Conservation (phyloP, 37 sponge, comb jelly and placozoan species). For the Aplysina aerophoba region DNA sequence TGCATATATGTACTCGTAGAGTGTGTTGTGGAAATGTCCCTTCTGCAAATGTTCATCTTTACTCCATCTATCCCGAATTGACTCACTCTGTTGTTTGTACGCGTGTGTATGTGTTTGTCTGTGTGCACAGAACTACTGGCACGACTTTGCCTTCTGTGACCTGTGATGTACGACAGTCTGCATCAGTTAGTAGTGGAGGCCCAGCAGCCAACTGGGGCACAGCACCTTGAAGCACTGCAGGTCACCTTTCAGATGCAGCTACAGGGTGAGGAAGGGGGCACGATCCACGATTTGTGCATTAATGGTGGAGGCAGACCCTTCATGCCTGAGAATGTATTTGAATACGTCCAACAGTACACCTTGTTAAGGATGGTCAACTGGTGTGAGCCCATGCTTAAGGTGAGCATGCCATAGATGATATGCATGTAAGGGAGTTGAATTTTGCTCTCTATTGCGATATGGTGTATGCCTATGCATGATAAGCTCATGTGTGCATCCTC, state of each 20-base stretch:
- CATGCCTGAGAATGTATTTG: conserved; percentile 76
- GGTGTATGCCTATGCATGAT: no score
- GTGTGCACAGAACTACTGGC: conserved; percentile 79
- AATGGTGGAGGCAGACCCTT: conserved; percentile 67
- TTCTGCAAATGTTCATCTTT: background rate
- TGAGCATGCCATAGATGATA: conserved; percentile 1
- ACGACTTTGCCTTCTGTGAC: conserved; percentile 97
- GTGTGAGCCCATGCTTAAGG: conserved; percentile 64
- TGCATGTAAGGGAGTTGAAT: no score
- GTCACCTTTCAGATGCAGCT: conserved; percentile 59
- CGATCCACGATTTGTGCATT: conserved; percentile 61
- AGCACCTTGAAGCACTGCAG: conserved; percentile 35
- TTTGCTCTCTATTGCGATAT: no score
- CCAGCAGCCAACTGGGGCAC: conserved; percentile 13
- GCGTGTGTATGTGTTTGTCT: conserved; percentile 11
- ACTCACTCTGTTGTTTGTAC: no score
- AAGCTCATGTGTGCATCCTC: no score
- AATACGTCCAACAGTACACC: conserved; percentile 89
- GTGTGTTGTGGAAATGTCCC: background rate
- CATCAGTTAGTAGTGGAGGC: conserved; percentile 82
- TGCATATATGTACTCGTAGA: no score
- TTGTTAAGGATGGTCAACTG: conserved; percentile 75
- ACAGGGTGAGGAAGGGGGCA: conserved; percentile 80
- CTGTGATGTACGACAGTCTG: conserved; percentile 88
- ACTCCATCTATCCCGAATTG: no score